phyloP scores from a whole-genome alignment of 2,888 invertebrate genomes.

The Protula sp. region DNA sequence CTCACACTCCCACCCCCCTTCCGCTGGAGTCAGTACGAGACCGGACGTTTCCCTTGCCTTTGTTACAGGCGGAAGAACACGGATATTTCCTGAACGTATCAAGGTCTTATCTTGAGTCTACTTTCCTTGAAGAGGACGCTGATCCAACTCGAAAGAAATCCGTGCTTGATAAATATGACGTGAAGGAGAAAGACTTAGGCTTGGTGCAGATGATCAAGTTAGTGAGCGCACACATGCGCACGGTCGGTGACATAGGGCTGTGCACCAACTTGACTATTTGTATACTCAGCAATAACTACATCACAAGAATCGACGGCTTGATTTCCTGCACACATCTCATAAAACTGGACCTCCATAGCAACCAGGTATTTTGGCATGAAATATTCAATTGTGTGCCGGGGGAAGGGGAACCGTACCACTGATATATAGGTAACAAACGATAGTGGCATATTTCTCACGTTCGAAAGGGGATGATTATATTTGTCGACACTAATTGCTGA shows the following conservation, averaged over 20 bases:
- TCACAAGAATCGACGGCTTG: slow-evolving; percentile 43
- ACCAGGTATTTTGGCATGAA: no score
- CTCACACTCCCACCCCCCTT: no score
- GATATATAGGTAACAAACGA: no score
- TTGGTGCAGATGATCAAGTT: neutral
- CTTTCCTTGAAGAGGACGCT: slow-evolving; percentile 18
- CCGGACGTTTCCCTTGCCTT: no score
- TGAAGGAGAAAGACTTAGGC: neutral
- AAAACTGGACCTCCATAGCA: slow-evolving; percentile 48
- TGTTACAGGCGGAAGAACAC: slow-evolving; percentile 30
- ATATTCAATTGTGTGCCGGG: no score
- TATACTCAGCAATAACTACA: slow-evolving; percentile 44
- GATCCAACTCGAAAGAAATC: neutral
- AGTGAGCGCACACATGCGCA: slow-evolving; percentile 32
- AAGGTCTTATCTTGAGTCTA: slow-evolving; percentile 30
- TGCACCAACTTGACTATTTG: slow-evolving; percentile 42
- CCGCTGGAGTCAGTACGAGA: no score
- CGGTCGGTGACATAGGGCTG: slow-evolving; percentile 40
- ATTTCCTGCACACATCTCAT: slow-evolving; percentile 40
- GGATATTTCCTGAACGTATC: slow-evolving; percentile 40
- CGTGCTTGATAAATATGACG: neutral
- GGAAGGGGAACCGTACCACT: no score
- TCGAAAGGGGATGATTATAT: no score
- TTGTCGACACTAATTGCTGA: neutral
- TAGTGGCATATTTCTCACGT: no score